Evolutionary conservation across 2,797 vertebrate genomes (phyloP), one percentile per base, ranked within the genome.

Genomic region (Enteromius paludinosus): DNA sequence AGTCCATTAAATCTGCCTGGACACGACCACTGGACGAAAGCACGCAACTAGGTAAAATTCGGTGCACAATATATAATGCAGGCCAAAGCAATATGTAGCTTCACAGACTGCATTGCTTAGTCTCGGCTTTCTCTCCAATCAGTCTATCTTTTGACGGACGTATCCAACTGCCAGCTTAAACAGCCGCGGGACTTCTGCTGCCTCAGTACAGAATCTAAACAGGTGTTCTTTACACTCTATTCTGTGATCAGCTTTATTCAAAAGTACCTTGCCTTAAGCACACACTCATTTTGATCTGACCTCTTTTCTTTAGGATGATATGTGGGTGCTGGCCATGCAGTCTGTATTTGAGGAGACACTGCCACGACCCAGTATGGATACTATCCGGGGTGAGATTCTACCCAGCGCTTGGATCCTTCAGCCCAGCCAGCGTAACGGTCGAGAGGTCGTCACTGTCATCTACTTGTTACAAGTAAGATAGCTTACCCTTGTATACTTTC

Each of bases 141-240:
- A 99, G 98, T 98, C 11, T 97, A 99, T 89, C 91, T 99, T 74
- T 90, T 98, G 88, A 98, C 95, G 0, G 94, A 96, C 35, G 88
- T 94, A 4, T 95, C 97, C 79, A 84, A 92, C 7, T 98, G 97
- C 87, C 96, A 95, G 78, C 92, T 99, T 84, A 97, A 95, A 89
- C 97, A 98, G 89, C 96, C 97, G 0, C 93, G 97, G 72, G 98
- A 99, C 90, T 99, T 99, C 94, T 99, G 98, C 91, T 99, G 98
- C 91, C 96, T 99, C 92, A 96, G 96, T 86, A 93, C 95, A 0
- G 96, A 97, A 92, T 96, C 95, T 86, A 96, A 95, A 93, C 95
- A 97, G 97, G 98, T 99, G 89, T 94, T 89, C 38, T 49, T 85
- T 86, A 83, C 86, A 78, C 78, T 68, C 6, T 47, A 12, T 41